These are phyloP conservation scores for Myiotriccus ornatus DNA, from an alignment of 2,797 vertebrate species.

Conservation along the genomic window DNA sequence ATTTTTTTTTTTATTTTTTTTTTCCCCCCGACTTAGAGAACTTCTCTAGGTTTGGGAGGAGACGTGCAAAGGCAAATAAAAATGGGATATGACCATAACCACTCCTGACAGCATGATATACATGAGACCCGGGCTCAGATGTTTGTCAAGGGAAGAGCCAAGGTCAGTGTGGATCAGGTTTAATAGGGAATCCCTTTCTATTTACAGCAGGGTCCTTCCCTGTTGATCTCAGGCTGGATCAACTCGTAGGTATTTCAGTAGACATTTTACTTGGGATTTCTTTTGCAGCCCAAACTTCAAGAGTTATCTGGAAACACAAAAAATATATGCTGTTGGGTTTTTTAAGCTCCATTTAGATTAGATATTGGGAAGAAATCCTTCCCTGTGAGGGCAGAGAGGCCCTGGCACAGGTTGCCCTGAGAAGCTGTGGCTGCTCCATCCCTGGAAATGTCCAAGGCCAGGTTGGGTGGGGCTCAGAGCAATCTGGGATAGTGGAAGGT, in stretches of 20 bases:
- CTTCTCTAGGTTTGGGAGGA: not conserved
- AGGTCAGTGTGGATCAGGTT: not conserved
- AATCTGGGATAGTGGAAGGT: fast-evolving
- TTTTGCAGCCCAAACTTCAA: not conserved
- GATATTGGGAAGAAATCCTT: not conserved
- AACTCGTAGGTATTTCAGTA: fast-evolving
- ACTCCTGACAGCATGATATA: fast-evolving
- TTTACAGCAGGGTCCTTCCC: not conserved
- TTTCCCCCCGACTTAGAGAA: too few relatives aligned
- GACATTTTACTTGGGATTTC: not conserved
- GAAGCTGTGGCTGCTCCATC: not conserved
- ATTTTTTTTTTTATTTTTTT: not conserved
- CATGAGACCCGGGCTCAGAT: fast-evolving
- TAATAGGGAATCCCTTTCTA: not conserved
- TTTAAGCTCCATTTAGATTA: not conserved
- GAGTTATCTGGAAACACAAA: fast-evolving
- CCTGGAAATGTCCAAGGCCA: not conserved
- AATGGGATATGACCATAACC: not conserved
- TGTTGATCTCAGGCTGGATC: not conserved
- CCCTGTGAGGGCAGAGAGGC: fast-evolving
- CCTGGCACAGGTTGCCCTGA: not conserved
- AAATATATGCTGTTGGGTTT: fast-evolving
- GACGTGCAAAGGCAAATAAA: not conserved
- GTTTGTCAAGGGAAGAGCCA: not conserved
- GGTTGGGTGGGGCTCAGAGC: fast-evolving